Conservation (phyloP, 1,140 invertebrate species). For the Cherax destructor region DNA sequence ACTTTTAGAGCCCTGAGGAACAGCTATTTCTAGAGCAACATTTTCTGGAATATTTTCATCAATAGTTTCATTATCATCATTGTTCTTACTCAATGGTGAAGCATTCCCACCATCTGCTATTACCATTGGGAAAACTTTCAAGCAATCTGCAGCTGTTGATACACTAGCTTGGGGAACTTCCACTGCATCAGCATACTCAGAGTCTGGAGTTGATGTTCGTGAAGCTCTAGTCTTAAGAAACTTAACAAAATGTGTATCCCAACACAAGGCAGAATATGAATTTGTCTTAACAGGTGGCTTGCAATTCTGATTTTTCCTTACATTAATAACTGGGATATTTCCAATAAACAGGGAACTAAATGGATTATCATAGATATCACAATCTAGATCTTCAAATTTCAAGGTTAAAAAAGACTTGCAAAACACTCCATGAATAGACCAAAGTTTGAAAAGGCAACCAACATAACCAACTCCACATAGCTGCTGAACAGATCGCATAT, state of each 20-base stretch:
- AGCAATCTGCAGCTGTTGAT: constrained; percentile 54
- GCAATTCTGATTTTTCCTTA: background rate
- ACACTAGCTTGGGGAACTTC: constrained; percentile 37
- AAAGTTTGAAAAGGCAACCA: constrained; percentile 47
- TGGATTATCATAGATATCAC: constrained; percentile 57
- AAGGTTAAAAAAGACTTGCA: constrained; percentile 50
- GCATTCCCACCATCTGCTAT: background rate
- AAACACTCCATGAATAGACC: constrained; percentile 38
- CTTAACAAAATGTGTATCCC: constrained; percentile 57
- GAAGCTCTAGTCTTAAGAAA: constrained; percentile 37
- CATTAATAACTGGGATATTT: constrained; percentile 47
- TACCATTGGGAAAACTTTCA: constrained; percentile 50
- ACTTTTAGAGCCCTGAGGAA: background rate
- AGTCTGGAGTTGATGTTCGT: constrained; percentile 57
- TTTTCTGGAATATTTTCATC: background rate
- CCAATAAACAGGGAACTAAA: constrained; percentile 59
- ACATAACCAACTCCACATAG: constrained; percentile 62
- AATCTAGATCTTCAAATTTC: constrained; percentile 60
- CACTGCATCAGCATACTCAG: constrained; percentile 44
- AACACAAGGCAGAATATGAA: constrained; percentile 46
- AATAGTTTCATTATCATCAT: background rate
- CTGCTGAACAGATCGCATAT: constrained; percentile 48
- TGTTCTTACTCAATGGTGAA: background rate
- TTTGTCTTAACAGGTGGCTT: background rate
- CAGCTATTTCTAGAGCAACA: background rate